Conservation (phyloP, 2,888 invertebrate genomes). For the Seira musarum region DNA sequence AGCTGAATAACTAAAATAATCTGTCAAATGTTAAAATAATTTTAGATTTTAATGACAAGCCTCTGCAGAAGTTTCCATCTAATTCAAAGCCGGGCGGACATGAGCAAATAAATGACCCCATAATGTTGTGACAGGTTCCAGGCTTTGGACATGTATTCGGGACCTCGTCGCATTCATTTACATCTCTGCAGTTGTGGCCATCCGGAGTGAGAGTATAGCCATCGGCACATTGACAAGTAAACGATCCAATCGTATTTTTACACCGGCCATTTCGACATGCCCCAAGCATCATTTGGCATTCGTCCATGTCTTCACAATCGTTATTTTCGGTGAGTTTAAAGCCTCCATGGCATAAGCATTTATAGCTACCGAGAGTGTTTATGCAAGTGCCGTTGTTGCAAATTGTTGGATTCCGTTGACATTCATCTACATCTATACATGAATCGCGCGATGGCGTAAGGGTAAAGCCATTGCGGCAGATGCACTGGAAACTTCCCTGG, state of each 20-base stretch:
- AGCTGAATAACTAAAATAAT: constrained; percentile 29
- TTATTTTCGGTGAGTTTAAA: constrained; percentile 85
- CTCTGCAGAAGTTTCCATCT: constrained; percentile 76
- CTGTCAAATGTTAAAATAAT: constrained; percentile 28
- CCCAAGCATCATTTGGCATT: constrained; percentile 85
- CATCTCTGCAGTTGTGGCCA: constrained; percentile 84
- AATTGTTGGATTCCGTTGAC: constrained; percentile 76
- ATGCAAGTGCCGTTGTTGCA: constrained; percentile 87
- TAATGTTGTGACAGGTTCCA: constrained; percentile 80
- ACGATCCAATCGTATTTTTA: constrained; percentile 84
- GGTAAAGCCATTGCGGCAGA: constrained; percentile 80
- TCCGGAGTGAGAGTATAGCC: constrained; percentile 84
- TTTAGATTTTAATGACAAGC: constrained; percentile 70
- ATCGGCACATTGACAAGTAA: constrained; percentile 85
- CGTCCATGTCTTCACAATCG: constrained; percentile 82
- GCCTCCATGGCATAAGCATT: constrained; percentile 84
- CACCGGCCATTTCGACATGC: constrained; percentile 87
- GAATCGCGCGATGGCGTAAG: constrained; percentile 79
- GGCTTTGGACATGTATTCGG: constrained; percentile 78
- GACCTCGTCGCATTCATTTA: constrained; percentile 84
- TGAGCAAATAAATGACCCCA: constrained; percentile 82
- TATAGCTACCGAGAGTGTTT: constrained; percentile 83
- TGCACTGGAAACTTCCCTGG: constrained; percentile 72
- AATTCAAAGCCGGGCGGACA: constrained; percentile 87
- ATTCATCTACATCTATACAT: constrained; percentile 83